phyloP scores from a whole-genome alignment of 2,888 invertebrate species.

The Meteorus colon region DNA sequence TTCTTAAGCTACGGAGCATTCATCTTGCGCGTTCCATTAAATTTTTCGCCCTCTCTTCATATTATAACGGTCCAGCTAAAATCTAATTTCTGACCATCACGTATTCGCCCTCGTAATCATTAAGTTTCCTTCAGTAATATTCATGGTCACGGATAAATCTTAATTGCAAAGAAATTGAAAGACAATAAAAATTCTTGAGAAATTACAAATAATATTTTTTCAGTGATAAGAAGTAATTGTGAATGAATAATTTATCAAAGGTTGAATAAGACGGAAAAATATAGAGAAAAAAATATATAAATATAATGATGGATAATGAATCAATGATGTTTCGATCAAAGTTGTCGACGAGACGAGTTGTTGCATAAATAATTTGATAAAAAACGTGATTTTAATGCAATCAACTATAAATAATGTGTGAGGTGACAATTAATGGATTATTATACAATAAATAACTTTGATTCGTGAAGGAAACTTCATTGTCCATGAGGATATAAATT shows the following conservation, averaged over 20 bases:
- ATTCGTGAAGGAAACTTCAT: not conserved
- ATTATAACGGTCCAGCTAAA: constrained; percentile 53
- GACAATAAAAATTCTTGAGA: not conserved
- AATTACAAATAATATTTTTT: not conserved
- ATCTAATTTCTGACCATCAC: constrained; percentile 53
- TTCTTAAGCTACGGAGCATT: constrained; percentile 55
- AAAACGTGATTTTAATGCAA: not conserved
- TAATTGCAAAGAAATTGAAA: constrained; percentile 1
- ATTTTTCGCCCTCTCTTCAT: constrained; percentile 34
- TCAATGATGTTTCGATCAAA: not conserved
- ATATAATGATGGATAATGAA: not conserved
- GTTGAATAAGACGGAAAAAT: not conserved
- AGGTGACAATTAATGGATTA: not conserved
- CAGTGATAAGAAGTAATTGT: not conserved
- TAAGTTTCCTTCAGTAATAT: not conserved
- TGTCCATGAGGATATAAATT: not conserved
- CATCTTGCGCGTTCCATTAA: constrained; percentile 53
- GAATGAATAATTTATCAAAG: not conserved
- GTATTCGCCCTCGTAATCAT: constrained; percentile 31
- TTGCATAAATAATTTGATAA: not conserved
- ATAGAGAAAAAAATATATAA: not conserved
- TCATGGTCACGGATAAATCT: not conserved
- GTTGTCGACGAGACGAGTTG: not conserved
- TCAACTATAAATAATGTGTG: not conserved
- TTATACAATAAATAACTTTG: not conserved